Conservation (phyloP, 2,888 invertebrate species). For the Pterostichus madidus region DNA sequence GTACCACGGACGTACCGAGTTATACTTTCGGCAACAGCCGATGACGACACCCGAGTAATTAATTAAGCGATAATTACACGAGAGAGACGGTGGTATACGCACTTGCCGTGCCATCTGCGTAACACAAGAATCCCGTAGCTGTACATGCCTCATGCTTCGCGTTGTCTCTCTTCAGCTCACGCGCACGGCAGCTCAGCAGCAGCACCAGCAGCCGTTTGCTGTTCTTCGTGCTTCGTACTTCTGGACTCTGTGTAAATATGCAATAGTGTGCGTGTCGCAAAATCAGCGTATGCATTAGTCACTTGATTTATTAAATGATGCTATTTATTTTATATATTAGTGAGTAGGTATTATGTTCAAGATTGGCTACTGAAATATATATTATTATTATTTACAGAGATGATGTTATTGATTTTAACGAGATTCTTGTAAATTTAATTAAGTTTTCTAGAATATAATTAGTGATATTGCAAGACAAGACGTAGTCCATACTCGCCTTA, state of each 20-base stretch:
- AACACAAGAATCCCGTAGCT: constrained; percentile 39
- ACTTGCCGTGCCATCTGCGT: constrained; percentile 45
- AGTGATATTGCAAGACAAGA: too few relatives aligned
- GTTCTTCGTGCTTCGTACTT: background rate
- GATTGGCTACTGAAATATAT: constrained; percentile 17
- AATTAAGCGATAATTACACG: constrained; percentile 72
- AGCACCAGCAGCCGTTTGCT: background rate
- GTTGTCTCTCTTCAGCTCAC: constrained; percentile 27
- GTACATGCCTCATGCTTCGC: background rate
- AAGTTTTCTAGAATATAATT: background rate
- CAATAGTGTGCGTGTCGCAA: constrained; percentile 26
- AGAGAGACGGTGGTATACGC: constrained; percentile 69
- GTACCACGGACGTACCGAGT: constrained; percentile 45
- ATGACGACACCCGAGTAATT: constrained; percentile 71
- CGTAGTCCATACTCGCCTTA: too few relatives aligned
- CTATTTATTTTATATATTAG: constrained; percentile 45
- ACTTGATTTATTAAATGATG: constrained; percentile 29
- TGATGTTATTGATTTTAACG: background rate
- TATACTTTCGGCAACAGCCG: constrained; percentile 64
- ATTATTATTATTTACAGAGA: constrained; percentile 13
- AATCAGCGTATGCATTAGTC: constrained; percentile 32
- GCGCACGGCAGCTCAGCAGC: too few relatives aligned
- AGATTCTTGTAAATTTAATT: too few relatives aligned
- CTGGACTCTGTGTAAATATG: constrained; percentile 6
- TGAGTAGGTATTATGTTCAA: constrained; percentile 16